These are phyloP conservation scores for Sebastiscus tertius DNA, from an alignment of 2,797 vertebrate species.

Conservation along the genomic window DNA sequence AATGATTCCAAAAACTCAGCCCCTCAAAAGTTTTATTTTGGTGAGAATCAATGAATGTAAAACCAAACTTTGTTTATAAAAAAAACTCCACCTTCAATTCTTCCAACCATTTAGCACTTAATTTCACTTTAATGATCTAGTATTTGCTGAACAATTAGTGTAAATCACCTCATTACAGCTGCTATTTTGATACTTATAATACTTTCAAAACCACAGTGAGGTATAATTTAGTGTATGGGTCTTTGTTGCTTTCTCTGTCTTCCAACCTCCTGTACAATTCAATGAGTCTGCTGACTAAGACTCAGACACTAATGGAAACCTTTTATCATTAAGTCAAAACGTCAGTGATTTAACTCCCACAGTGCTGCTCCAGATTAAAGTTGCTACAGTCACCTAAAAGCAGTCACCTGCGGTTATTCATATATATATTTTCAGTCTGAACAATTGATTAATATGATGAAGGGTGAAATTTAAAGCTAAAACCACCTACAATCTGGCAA, in stretches of 20 bases:
- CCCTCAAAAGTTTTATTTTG: background rate
- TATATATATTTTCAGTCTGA: background rate
- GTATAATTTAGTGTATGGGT: background rate
- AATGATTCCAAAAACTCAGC: background rate
- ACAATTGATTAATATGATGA: background rate
- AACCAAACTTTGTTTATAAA: background rate
- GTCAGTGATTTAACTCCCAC: background rate
- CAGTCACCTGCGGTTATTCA: background rate
- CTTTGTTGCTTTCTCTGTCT: slow-evolving; percentile 3
- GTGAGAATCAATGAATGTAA: background rate
- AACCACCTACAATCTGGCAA: background rate
- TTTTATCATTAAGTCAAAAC: background rate
- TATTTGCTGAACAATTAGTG: background rate
- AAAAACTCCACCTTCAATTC: background rate
- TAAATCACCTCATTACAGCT: background rate
- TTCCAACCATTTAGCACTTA: background rate
- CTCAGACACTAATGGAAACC: slow-evolving; percentile 18
- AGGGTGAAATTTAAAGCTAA: background rate
- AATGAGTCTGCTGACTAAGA: slow-evolving; percentile 22
- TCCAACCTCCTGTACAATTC: background rate
- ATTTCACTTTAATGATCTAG: background rate
- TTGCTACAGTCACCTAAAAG: background rate
- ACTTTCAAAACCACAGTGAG: background rate
- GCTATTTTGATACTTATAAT: background rate
- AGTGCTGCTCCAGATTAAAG: background rate